phyloP scores from a whole-genome alignment of 1,140 invertebrate species.

The Caenorhabditis elegans region DNA sequence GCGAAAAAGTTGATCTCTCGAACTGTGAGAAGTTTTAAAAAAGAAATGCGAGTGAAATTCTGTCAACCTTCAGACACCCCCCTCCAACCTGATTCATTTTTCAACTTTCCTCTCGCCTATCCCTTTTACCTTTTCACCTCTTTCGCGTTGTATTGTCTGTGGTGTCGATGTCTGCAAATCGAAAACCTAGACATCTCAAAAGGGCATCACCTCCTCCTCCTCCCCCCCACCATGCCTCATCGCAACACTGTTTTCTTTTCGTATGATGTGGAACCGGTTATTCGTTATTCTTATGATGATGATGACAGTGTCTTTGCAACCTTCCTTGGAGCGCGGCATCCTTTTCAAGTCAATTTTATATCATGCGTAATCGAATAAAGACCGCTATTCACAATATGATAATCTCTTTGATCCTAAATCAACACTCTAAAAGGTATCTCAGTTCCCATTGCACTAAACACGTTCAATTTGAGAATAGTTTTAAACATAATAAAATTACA shows the following conservation, averaged over 20 bases:
- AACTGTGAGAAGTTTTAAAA: not conserved
- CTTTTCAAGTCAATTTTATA: not conserved
- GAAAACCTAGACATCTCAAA: conserved; percentile 7
- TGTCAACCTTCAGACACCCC: not conserved
- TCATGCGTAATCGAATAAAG: not conserved
- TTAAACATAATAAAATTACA: no score
- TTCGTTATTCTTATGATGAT: not conserved
- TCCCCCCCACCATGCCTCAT: not conserved
- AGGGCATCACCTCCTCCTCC: not conserved
- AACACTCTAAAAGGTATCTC: not conserved
- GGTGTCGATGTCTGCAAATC: not conserved
- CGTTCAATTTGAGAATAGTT: no score
- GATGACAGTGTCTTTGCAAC: not conserved
- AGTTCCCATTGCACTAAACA: no score
- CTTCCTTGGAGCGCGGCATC: not conserved
- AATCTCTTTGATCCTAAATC: not conserved
- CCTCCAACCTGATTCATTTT: conserved; percentile 8
- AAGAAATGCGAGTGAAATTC: not conserved
- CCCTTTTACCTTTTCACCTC: not conserved
- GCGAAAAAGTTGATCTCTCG: not conserved
- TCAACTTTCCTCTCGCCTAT: conserved; percentile 5
- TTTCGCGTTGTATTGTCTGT: not conserved
- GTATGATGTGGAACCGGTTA: not conserved
- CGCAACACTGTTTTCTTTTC: not conserved
- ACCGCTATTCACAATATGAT: not conserved